A percentile compares a stretch with the other conserved stretches of the same genome.
These are phyloP conservation scores for Tympanoctomys barrerae DNA, from an alignment of 2,797 vertebrate species.

Conservation along the genomic window DNA sequence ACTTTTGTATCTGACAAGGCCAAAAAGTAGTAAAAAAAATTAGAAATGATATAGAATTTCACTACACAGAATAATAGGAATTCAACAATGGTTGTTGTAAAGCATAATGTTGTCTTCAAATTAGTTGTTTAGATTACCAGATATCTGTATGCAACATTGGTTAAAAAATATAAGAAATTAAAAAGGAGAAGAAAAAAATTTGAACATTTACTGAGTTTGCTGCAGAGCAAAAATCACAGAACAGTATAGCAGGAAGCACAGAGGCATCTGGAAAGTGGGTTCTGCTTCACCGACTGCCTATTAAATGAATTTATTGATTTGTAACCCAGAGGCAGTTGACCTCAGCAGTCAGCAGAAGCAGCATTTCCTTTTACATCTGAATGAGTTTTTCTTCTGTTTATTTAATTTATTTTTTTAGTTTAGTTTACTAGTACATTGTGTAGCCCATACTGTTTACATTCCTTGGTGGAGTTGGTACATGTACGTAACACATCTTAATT, in stretches of 20 bases:
- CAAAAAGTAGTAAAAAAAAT: too few species aligned
- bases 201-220: not conserved
- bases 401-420: not conserved
- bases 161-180: too few species aligned
- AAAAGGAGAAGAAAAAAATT: too few species aligned
- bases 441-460: not conserved
- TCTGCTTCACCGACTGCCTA: conserved; percentile 48
- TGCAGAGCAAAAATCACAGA: not conserved
- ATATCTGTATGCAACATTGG: too few species aligned
- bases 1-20: too few species aligned
- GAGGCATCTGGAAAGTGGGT: conserved; percentile 68
- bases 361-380: conserved; percentile 59
- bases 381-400: not conserved
- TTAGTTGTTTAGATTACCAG: too few species aligned
- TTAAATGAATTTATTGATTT: conserved; percentile 74
- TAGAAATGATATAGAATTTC: too few species aligned
- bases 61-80: too few species aligned
- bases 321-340: conserved; percentile 74
- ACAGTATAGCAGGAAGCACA: conserved; percentile 9
- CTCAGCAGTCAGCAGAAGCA: conserved; percentile 63
- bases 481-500: not conserved
- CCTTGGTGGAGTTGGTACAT: not conserved
- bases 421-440: not conserved
- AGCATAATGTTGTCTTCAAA: too few species aligned
- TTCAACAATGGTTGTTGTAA: too few species aligned